These are phyloP conservation scores for Polylopha cassiicola DNA, from an alignment of 2,888 invertebrate genomes.

Conservation along the genomic window DNA sequence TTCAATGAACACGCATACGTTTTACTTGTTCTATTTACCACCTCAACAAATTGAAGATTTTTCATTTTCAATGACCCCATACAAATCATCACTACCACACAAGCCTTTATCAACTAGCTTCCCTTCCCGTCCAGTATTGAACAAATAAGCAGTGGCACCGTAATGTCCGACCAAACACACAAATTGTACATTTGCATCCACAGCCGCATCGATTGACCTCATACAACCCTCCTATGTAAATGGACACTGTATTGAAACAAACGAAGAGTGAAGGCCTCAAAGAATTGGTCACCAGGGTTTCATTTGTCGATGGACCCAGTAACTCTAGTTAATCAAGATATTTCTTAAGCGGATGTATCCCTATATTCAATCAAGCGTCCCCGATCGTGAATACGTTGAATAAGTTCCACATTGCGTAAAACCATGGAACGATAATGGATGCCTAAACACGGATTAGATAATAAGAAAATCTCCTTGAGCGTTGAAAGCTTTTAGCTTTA, in stretches of 20 bases:
- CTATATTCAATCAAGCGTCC: slow-evolving; percentile 36
- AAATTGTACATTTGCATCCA: slow-evolving; percentile 27
- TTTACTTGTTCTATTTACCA: no score
- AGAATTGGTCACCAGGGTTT: slow-evolving; percentile 29
- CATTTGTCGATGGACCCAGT: slow-evolving; percentile 31
- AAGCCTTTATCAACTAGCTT: no score
- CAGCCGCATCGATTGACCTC: slow-evolving; percentile 21
- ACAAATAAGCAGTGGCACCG: slow-evolving; percentile 34
- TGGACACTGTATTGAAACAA: slow-evolving; percentile 27
- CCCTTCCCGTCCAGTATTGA: slow-evolving; percentile 29
- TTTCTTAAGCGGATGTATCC: slow-evolving; percentile 39
- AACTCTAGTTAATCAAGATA: slow-evolving; percentile 44
- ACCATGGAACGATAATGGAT: slow-evolving; percentile 8
- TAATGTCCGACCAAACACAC: slow-evolving; percentile 37
- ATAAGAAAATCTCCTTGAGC: slow-evolving; percentile 9
- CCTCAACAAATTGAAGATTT: no score
- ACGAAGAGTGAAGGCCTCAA: slow-evolving; percentile 28
- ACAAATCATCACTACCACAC: no score
- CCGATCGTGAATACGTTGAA: slow-evolving; percentile 8
- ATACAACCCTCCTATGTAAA: not conserved
- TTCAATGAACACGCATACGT: no score
- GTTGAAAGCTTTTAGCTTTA: slow-evolving; percentile 12
- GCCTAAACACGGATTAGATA: slow-evolving; percentile 3
- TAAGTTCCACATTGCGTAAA: slow-evolving; percentile 8
- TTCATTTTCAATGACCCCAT: no score